Evolutionary conservation across 92 coral and sea anemone genomes (phyloP).

Genomic region (Zoanthus sociatus): DNA sequence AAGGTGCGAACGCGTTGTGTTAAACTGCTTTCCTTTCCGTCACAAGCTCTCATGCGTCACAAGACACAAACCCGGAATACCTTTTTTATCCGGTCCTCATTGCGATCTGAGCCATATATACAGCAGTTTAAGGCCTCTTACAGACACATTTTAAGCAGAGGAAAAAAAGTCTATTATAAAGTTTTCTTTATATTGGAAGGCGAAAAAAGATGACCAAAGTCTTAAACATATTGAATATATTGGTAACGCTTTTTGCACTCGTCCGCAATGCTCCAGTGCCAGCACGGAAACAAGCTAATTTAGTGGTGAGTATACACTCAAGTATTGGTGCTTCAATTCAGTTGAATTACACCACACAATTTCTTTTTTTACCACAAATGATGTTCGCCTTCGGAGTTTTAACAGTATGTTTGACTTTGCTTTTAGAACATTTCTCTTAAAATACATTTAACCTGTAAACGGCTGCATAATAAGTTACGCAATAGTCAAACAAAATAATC

Average conservation of each 20-base stretch:
- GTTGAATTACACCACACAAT: background rate
- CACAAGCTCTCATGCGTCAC: slow-evolving; percentile 16
- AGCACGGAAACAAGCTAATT: slow-evolving; percentile 34
- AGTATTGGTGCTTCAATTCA: background rate
- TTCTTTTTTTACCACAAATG: background rate
- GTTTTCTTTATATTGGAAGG: background rate
- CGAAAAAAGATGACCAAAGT: background rate
- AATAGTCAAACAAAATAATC: no score
- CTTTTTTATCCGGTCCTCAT: background rate
- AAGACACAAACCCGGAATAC: background rate
- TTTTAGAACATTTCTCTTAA: no score
- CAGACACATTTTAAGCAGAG: background rate
- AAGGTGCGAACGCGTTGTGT: background rate
- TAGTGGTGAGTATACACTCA: slow-evolving; percentile 27
- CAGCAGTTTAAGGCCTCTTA: background rate
- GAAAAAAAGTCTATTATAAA: background rate
- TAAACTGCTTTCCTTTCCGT: slow-evolving; percentile 1
- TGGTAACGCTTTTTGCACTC: slow-evolving; percentile 1
- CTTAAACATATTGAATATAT: background rate
- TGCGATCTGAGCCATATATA: background rate
- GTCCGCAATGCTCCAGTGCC: slow-evolving; percentile 16
- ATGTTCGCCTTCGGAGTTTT: background rate
- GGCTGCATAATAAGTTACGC: no score
- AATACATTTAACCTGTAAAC: no score
- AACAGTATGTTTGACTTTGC: no score